Evolutionary conservation across 2,888 invertebrate genomes (phyloP).

Genomic region (Meghimatium bilineatum): DNA sequence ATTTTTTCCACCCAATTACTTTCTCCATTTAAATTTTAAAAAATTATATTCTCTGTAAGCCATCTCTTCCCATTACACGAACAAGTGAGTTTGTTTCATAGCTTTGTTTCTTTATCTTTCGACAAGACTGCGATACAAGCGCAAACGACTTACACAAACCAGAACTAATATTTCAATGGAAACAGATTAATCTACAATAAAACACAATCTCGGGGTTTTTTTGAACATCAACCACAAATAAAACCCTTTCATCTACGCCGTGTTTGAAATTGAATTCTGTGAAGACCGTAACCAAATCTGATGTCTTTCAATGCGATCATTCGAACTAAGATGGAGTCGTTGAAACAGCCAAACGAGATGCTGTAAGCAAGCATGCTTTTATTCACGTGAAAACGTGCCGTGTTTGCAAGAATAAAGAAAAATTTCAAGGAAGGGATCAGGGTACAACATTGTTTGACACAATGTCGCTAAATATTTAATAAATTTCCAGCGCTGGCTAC

Average conservation of each 20-base stretch:
- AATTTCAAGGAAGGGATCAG: not conserved
- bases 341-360: not conserved
- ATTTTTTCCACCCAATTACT: too few species aligned
- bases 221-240: not conserved
- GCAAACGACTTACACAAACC: not conserved
- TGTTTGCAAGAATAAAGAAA: not conserved
- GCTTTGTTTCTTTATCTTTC: not conserved
- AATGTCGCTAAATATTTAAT: constrained; percentile 18
- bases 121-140: not conserved
- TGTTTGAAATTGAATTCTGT: constrained; percentile 26
- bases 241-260: not conserved
- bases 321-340: not conserved
- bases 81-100: not conserved
- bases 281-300: not conserved
- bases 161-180: not conserved
- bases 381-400: not conserved
- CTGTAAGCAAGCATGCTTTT: not conserved
- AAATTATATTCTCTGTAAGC: too few species aligned
- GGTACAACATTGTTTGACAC: not conserved
- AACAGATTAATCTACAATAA: constrained; percentile 11
- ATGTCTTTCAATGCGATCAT: not conserved
- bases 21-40: too few species aligned
- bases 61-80: too few species aligned
- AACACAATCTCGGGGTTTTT: not conserved
- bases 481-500: not conserved